phyloP scores from a whole-genome alignment of 2,113 vertebrate species.

The Laticauda colubrina region DNA sequence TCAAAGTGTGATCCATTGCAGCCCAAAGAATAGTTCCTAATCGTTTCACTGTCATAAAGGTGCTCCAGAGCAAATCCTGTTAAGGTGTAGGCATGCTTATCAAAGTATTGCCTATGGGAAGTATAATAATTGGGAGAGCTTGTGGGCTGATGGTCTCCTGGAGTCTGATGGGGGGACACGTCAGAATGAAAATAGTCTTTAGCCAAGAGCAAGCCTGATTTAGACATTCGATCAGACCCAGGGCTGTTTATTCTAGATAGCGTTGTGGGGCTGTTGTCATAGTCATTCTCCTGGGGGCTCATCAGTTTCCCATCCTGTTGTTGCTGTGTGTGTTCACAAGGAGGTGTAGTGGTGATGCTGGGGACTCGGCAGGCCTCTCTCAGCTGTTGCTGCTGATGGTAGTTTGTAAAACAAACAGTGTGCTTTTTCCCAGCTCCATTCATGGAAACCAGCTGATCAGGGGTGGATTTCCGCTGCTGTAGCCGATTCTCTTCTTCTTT shows the following conservation, averaged over 20 bases:
- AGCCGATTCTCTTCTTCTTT: constrained; percentile 92
- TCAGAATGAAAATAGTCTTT: constrained; percentile 91
- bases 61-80: constrained; percentile 93
- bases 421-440: constrained; percentile 86
- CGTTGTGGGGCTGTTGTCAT: constrained; percentile 81
- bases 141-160: constrained; percentile 72
- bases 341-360: constrained; percentile 69
- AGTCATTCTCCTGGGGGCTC: constrained; percentile 79
- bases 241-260: constrained; percentile 89
- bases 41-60: constrained; percentile 88
- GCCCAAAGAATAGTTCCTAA: constrained; percentile 86
- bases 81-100: constrained; percentile 91
- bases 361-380: constrained; percentile 76
- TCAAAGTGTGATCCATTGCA: constrained; percentile 87
- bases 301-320: constrained; percentile 76
- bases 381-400: constrained; percentile 74
- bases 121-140: constrained; percentile 85
- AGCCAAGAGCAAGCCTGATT: constrained; percentile 75
- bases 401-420: constrained; percentile 80
- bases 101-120: constrained; percentile 85
- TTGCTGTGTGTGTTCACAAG: constrained; percentile 80
- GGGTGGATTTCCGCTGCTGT: constrained; percentile 77
- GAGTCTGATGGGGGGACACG: constrained; percentile 79
- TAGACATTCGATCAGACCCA: constrained; percentile 81
- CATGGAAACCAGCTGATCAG: constrained; percentile 74